Percentiles rank a stretch among this genome's conserved stretches.
Conservation (phyloP, 1,140 invertebrate species). For the Paraescarpia echinospica region DNA sequence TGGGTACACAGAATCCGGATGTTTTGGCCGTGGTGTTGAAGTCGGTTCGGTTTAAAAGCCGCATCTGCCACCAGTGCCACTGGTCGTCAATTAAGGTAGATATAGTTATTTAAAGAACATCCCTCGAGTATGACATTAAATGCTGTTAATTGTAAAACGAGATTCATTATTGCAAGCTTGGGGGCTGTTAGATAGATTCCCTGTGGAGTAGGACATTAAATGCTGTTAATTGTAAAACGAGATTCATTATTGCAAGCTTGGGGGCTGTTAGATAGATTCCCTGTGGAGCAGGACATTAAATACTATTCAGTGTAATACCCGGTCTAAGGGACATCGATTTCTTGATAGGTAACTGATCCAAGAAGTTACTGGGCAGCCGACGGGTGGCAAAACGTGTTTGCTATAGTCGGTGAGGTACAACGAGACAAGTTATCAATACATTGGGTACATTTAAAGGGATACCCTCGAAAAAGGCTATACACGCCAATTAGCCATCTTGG, state of each 20-base stretch:
- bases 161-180: neutral
- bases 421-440: too few species aligned
- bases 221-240: neutral
- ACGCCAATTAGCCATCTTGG: too few species aligned
- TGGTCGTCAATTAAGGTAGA: neutral
- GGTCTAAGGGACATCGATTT: too few species aligned
- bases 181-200: neutral
- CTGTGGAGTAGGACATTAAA: neutral
- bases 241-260: neutral
- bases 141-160: neutral
- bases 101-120: neutral
- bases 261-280: neutral
- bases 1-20: neutral
- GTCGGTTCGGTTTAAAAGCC: neutral
- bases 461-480: too few species aligned
- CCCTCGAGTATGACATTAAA: neutral
- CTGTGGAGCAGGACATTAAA: neutral
- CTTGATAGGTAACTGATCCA: too few species aligned
- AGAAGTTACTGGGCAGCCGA: too few species aligned
- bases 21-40: neutral
- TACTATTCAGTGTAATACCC: neutral
- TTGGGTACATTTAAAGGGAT: too few species aligned
- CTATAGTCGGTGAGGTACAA: too few species aligned
- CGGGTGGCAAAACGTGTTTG: too few species aligned
- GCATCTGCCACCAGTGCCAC: neutral